These are phyloP conservation scores for Pionites leucogaster DNA, from an alignment of 2,113 vertebrate species.

Conservation along the genomic window DNA sequence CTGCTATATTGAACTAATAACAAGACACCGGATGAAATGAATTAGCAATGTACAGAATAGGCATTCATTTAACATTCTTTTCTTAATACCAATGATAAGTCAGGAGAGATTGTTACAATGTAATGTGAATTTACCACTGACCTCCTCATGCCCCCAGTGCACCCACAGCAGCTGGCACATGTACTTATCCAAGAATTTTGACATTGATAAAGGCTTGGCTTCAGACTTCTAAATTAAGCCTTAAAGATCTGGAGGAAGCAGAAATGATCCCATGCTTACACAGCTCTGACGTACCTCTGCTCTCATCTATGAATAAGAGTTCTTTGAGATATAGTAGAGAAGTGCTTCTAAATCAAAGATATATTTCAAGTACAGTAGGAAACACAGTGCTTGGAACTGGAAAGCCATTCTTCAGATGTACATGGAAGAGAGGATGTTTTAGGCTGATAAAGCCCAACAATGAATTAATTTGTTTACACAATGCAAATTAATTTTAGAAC, in stretches of 20 bases:
- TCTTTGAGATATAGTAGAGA: conserved; percentile 12
- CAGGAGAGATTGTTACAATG: not conserved
- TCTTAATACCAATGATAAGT: not conserved
- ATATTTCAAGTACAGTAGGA: conserved; percentile 6
- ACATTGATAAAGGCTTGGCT: conserved; percentile 33
- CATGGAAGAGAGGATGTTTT: not conserved
- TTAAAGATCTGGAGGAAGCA: conserved; percentile 2
- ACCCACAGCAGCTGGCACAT: not conserved
- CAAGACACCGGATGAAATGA: not conserved
- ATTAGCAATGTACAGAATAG: not conserved
- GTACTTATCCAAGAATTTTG: conserved; percentile 34
- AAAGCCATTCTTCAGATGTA: not conserved
- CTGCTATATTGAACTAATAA: not conserved
- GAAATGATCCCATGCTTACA: not conserved
- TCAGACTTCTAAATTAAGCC: conserved; percentile 47
- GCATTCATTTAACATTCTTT: not conserved
- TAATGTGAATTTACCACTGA: conserved; percentile 8
- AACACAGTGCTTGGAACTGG: not conserved
- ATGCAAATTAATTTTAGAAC: not conserved
- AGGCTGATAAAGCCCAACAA: not conserved
- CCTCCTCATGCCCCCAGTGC: not conserved
- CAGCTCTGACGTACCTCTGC: not conserved
- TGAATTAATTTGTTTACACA: not conserved
- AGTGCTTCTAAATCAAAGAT: conserved; percentile 22
- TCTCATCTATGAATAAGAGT: conserved; percentile 18